Conservation (phyloP, 2,797 vertebrate genomes). For the Merluccius polli region DNA sequence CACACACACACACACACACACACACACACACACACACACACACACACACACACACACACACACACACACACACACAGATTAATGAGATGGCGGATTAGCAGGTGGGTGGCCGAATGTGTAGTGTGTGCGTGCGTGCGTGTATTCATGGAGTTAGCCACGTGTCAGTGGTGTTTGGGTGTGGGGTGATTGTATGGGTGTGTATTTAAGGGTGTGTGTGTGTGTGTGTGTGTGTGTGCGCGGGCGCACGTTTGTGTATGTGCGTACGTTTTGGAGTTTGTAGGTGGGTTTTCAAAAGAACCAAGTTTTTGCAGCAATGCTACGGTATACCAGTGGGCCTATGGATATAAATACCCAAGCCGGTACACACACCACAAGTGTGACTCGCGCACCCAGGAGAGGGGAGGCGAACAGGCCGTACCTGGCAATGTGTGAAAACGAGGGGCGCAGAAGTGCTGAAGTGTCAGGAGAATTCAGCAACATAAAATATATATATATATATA, state of each 20-base stretch:
- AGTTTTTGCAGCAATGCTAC: no score
- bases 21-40: slow-evolving; percentile 6
- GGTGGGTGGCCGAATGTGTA: slow-evolving; percentile 40
- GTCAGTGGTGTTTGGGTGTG: not conserved
- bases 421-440: not conserved
- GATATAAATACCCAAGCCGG: not conserved
- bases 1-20: slow-evolving; percentile 9
- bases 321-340: not conserved
- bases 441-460: no score
- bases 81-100: slow-evolving; percentile 86
- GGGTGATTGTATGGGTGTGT: not conserved
- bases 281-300: no score
- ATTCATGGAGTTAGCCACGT: no score
- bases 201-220: not conserved
- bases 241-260: not conserved
- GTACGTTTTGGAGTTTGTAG: slow-evolving; percentile 8
- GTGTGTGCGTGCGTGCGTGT: slow-evolving; percentile 44
- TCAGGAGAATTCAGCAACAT: not conserved
- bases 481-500: no score
- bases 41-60: slow-evolving; percentile 25
- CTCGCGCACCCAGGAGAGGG: no score
- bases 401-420: not conserved
- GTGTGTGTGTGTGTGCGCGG: not conserved
- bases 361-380: not conserved
- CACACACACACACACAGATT: slow-evolving; percentile 67